Conservation (phyloP, 2,797 vertebrate species). For the Ispidina lecontei region DNA sequence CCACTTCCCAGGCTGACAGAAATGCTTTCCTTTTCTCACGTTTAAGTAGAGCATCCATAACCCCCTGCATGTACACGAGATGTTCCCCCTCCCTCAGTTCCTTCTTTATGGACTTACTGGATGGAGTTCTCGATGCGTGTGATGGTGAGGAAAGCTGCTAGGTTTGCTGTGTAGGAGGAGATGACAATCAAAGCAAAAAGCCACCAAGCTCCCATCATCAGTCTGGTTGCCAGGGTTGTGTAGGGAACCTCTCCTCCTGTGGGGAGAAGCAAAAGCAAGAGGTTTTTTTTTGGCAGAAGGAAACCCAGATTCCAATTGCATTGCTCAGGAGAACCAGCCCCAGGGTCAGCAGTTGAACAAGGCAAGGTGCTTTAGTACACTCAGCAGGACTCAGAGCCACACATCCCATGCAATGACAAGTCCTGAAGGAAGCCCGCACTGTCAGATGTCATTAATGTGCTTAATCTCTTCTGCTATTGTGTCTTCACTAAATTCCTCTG, state of each 20-base stretch:
- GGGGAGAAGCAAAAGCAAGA: constrained; percentile 53
- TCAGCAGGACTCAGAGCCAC: neutral
- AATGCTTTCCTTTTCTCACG: neutral
- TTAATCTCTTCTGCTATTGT: neutral
- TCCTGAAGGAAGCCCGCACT: neutral
- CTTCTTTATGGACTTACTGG: constrained; percentile 87
- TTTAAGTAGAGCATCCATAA: neutral
- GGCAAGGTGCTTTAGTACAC: neutral
- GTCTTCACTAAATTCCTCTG: constrained; percentile 23
- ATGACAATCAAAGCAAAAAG: constrained; percentile 98
- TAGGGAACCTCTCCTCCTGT: constrained; percentile 96
- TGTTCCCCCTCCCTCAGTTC: neutral
- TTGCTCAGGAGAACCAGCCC: neutral
- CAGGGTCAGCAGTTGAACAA: neutral
- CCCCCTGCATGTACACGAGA: neutral
- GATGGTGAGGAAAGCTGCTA: constrained; percentile 97
- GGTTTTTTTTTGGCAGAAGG: neutral
- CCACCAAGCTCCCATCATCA: constrained; percentile 99
- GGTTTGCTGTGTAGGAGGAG: constrained; percentile 97
- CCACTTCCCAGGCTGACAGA: neutral
- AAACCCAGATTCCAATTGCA: neutral
- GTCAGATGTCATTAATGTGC: neutral
- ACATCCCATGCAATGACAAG: neutral
- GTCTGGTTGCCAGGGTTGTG: constrained; percentile 94
- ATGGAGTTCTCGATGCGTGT: constrained; percentile 97